Conservation (phyloP, 2,113 vertebrate genomes). For the Brachionichthys hirsutus region DNA sequence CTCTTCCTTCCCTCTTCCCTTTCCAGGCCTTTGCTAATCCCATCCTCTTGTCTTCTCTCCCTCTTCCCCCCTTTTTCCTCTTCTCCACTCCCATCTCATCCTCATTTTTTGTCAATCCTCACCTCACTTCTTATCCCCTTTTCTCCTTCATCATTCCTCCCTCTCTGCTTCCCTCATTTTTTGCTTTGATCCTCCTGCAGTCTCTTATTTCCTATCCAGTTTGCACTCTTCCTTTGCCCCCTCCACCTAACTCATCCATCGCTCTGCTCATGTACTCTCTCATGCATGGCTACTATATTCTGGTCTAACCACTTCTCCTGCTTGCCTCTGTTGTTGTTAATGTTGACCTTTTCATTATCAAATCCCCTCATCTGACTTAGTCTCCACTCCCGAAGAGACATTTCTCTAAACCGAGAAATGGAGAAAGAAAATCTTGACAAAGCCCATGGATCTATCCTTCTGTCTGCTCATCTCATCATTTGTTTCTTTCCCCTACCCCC, state of each 20-base stretch:
- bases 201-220: constrained; percentile 15
- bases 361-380: constrained; percentile 22
- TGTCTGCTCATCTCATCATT: constrained; percentile 53
- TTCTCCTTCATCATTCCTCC: constrained; percentile 38
- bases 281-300: constrained; percentile 1
- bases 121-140: constrained; percentile 38
- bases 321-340: constrained; percentile 2
- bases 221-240: constrained; percentile 5
- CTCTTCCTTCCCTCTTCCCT: constrained; percentile 32
- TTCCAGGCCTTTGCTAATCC: constrained; percentile 57
- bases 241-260: too few species aligned
- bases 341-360: constrained; percentile 24
- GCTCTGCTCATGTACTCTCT: background rate
- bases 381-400: constrained; percentile 18
- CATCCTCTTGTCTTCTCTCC: constrained; percentile 29
- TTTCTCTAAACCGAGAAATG: constrained; percentile 41
- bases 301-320: constrained; percentile 8
- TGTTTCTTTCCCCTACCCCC: constrained; percentile 30
- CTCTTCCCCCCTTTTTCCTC: constrained; percentile 11
- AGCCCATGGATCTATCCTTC: constrained; percentile 34
- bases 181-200: constrained; percentile 33
- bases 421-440: constrained; percentile 41
- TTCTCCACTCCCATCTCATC: constrained; percentile 40
- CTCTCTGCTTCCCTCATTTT: background rate
- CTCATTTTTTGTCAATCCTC: constrained; percentile 35